Evolutionary conservation across 2,888 invertebrate species (phyloP).

Genomic region (Geotrupes spiniger): DNA sequence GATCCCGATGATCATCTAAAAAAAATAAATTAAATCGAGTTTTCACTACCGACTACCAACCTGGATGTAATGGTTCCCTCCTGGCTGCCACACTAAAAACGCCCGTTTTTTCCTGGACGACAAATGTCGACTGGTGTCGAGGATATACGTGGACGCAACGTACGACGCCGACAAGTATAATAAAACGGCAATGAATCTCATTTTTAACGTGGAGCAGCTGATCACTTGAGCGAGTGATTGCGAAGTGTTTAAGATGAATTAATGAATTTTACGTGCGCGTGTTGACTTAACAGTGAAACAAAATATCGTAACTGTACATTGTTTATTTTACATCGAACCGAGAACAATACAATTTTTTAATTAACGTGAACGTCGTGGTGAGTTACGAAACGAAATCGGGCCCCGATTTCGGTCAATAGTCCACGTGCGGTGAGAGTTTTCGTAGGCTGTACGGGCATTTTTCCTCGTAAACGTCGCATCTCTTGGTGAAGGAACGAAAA

Average conservation of each 20-base stretch:
- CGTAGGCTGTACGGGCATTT: slow-evolving; percentile 30
- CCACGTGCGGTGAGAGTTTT: not conserved
- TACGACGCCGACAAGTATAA: no score
- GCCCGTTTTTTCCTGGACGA: slow-evolving; percentile 53
- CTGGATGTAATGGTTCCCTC: slow-evolving; percentile 59
- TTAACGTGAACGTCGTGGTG: not conserved
- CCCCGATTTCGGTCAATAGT: no score
- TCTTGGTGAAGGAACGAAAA: slow-evolving; percentile 38
- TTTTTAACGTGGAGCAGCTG: no score
- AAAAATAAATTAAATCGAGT: slow-evolving; percentile 17
- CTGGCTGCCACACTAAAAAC: slow-evolving; percentile 59
- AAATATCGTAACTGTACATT: slow-evolving; percentile 11
- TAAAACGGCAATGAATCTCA: no score
- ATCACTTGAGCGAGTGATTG: no score
- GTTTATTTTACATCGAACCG: slow-evolving; percentile 11
- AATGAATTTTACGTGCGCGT: no score
- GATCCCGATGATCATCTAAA: slow-evolving; percentile 64
- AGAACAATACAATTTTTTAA: not conserved
- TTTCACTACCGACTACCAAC: slow-evolving; percentile 46
- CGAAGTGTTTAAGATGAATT: no score
- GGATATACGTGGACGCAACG: no score
- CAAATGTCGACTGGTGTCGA: slow-evolving; percentile 20
- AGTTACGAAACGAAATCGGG: not conserved
- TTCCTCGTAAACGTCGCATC: slow-evolving; percentile 53
- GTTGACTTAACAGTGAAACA: slow-evolving; percentile 5